These are phyloP conservation scores for Diabrotica balteata DNA, from an alignment of 2,888 invertebrate species.

Conservation along the genomic window DNA sequence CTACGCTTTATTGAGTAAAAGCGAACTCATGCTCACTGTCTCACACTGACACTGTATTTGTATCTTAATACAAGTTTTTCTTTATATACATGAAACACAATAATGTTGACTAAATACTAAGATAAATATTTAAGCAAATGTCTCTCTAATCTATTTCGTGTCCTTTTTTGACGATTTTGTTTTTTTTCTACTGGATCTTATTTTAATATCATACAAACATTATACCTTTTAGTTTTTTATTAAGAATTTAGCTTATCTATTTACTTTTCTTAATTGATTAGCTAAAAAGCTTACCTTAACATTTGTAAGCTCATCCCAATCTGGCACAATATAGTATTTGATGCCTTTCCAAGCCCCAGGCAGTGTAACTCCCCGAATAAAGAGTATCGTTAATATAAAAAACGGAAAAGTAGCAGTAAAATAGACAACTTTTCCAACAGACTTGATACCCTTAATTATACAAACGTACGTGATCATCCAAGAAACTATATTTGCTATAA, in stretches of 20 bases:
- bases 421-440: constrained; percentile 88
- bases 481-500: constrained; percentile 74
- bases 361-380: constrained; percentile 80
- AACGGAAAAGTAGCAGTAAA: constrained; percentile 88
- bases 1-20: too few species aligned
- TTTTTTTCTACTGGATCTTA: too few species aligned
- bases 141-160: background rate
- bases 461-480: constrained; percentile 86
- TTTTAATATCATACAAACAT: too few species aligned
- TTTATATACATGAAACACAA: too few species aligned
- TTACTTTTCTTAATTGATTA: too few species aligned
- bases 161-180: background rate
- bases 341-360: constrained; percentile 82
- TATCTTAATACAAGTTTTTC: too few species aligned
- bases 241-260: too few species aligned
- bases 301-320: constrained; percentile 78
- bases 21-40: too few species aligned
- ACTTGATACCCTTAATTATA: constrained; percentile 86
- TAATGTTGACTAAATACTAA: too few species aligned
- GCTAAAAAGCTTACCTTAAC: constrained; percentile 66
- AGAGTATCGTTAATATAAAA: constrained; percentile 73
- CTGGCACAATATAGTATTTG: constrained; percentile 77
- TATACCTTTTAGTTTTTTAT: too few species aligned
- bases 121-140: too few species aligned
- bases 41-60: too few species aligned